Conservation (phyloP, 2,113 vertebrate genomes). For the Pomatorhinus ruficollis region DNA sequence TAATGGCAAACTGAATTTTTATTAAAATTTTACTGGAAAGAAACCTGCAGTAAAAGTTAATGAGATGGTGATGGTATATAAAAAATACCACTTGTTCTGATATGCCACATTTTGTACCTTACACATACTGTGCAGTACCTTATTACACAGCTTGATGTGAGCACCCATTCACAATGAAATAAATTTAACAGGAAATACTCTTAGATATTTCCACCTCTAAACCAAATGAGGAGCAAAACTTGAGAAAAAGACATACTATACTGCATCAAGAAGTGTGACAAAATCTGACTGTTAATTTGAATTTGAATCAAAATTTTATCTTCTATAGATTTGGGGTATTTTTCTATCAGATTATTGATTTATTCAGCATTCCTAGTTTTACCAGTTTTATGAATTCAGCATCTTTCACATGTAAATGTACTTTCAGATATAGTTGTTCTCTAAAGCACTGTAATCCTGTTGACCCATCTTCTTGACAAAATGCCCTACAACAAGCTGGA, state of each 20-base stretch:
- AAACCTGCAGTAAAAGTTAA: background rate
- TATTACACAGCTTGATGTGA: background rate
- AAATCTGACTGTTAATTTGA: background rate
- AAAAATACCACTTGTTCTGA: background rate
- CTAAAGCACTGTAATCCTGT: background rate
- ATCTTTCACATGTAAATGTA: background rate
- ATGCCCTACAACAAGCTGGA: background rate
- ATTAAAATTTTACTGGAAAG: background rate
- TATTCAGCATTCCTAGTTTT: background rate
- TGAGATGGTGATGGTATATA: background rate
- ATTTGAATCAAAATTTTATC: background rate
- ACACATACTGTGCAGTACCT: background rate
- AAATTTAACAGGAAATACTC: background rate
- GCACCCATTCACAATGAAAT: background rate
- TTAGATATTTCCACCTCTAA: background rate
- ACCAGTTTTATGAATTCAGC: background rate
- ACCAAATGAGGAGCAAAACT: background rate
- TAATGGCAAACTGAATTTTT: background rate
- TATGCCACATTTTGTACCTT: background rate
- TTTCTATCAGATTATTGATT: background rate
- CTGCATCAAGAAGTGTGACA: background rate
- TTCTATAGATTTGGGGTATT: background rate
- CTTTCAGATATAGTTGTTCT: background rate
- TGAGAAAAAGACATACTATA: background rate
- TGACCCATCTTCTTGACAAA: background rate